Percentiles rank a stretch among this genome's conserved stretches.
phyloP scores from a whole-genome alignment of 2,113 vertebrate genomes.

The Tenrec ecaudatus region DNA sequence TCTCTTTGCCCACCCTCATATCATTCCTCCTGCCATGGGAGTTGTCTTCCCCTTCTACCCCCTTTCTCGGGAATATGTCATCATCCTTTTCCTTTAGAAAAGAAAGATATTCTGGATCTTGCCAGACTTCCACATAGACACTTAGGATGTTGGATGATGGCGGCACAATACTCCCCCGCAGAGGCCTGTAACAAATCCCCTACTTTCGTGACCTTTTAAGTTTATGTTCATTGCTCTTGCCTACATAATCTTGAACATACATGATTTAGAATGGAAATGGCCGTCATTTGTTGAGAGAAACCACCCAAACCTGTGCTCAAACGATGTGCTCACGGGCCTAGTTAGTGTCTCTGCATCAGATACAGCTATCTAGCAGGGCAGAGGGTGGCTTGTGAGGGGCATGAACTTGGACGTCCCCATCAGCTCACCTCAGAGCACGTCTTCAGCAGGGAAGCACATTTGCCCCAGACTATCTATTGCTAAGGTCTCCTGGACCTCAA shows the following conservation, averaged over 20 bases:
- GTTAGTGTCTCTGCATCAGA: background rate
- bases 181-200: too few relatives aligned
- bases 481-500: background rate
- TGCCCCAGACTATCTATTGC: background rate
- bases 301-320: background rate
- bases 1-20: background rate
- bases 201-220: background rate
- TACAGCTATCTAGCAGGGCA: accelerated
- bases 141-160: too few relatives aligned
- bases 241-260: background rate
- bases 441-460: background rate
- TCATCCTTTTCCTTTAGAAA: background rate
- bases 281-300: background rate
- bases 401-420: background rate
- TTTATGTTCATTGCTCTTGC: background rate
- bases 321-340: accelerated
- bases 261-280: background rate
- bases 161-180: too few relatives aligned
- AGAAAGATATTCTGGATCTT: background rate
- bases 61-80: background rate
- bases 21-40: too few relatives aligned
- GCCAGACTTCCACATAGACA: too few relatives aligned
- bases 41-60: too few relatives aligned
- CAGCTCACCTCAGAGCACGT: background rate
- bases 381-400: too few relatives aligned